A percentile compares a stretch with the other conserved stretches of the same genome.
These are phyloP conservation scores for Alosa sapidissima DNA, from an alignment of 2,797 vertebrate species.

Conservation along the genomic window DNA sequence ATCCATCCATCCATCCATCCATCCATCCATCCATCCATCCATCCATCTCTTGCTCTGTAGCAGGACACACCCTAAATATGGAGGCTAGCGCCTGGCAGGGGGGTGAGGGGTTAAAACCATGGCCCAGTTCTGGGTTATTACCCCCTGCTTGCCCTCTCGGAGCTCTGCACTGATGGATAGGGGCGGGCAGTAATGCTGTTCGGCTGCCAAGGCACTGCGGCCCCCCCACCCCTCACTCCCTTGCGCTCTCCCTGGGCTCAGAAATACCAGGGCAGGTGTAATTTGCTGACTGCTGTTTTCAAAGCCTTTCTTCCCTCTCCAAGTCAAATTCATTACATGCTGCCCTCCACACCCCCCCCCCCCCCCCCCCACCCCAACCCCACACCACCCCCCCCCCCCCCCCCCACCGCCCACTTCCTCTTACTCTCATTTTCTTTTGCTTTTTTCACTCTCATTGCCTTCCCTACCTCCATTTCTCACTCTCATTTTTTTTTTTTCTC, in stretches of 20 bases:
- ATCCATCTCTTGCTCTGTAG: not conserved
- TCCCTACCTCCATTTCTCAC: not conserved
- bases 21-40: not conserved
- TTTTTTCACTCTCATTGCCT: not conserved
- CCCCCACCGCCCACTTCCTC: not conserved
- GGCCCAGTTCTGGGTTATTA: constrained; percentile 31
- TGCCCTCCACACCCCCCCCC: not conserved
- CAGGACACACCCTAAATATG: not conserved
- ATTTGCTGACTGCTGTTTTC: constrained; percentile 44
- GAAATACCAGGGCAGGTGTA: constrained; percentile 36
- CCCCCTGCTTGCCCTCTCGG: constrained; percentile 30
- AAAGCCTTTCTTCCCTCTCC: constrained; percentile 37
- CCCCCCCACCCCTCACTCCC: not conserved
- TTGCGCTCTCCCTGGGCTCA: constrained; percentile 14
- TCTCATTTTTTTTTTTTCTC: not conserved
- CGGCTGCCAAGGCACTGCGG: constrained; percentile 12
- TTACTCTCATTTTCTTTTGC: not conserved
- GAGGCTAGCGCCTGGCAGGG: not conserved
- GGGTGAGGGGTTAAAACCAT: constrained; percentile 34
- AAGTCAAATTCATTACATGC: constrained; percentile 42
- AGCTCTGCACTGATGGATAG: constrained; percentile 28
- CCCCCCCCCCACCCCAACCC: not conserved
- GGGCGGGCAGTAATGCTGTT: constrained; percentile 38
- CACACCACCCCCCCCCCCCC: constrained; percentile 1
- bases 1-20: not conserved